Conservation (phyloP, 2,797 vertebrate species). For the Rhinoraja longicauda region DNA sequence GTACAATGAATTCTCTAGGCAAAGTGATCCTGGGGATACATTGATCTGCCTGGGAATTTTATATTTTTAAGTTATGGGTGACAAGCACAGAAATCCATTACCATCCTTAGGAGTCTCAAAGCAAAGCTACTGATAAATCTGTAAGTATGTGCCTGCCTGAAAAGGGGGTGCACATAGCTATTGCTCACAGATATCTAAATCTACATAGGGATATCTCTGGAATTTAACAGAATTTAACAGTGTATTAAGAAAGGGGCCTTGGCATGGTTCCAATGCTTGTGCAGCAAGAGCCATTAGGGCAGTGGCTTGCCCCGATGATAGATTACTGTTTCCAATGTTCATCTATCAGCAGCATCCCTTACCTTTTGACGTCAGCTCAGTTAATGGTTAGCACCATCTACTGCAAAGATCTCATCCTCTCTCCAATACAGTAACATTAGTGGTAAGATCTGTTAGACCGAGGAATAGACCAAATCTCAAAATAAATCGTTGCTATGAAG, state of each 20-base stretch:
- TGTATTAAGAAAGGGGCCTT: neutral
- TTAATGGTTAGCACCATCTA: neutral
- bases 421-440: neutral
- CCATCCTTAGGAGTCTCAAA: neutral
- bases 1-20: conserved; percentile 2
- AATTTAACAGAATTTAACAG: neutral
- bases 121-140: neutral
- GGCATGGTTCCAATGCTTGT: neutral
- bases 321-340: neutral
- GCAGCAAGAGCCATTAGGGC: neutral
- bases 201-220: neutral
- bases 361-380: neutral
- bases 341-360: neutral
- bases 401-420: neutral
- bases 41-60: conserved; percentile 3
- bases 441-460: neutral
- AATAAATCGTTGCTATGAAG: neutral
- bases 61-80: neutral
- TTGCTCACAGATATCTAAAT: neutral
- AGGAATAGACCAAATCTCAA: neutral
- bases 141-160: neutral
- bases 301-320: conserved; percentile 8
- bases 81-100: neutral
- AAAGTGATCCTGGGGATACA: neutral
- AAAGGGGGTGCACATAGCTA: neutral